A percentile compares a stretch with the other conserved stretches of the same genome.
Evolutionary conservation across 2,113 vertebrate genomes (phyloP).

Genomic region (Numida meleagris): DNA sequence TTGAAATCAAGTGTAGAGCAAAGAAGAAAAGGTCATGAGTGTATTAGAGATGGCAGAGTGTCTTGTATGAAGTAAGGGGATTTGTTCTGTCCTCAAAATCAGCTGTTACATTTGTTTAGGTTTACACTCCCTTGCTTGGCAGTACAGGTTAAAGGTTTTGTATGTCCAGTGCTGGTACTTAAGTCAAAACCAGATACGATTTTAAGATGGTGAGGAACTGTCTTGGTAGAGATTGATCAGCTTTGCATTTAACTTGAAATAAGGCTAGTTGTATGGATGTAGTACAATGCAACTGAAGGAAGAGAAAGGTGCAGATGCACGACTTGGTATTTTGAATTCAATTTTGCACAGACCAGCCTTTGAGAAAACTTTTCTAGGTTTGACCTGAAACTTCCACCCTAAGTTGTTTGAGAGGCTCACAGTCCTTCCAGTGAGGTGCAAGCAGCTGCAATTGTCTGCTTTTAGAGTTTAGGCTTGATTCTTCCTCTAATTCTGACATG

Average conservation of each 20-base stretch:
- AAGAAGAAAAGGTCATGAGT: accelerated
- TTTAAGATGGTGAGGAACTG: background rate
- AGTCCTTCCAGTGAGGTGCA: accelerated
- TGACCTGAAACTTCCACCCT: background rate
- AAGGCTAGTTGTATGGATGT: accelerated
- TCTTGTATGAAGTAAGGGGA: background rate
- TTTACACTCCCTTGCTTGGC: background rate
- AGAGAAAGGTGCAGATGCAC: background rate
- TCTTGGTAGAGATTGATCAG: background rate
- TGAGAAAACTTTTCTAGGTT: background rate
- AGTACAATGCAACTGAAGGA: background rate
- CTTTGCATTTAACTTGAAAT: background rate
- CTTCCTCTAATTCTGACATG: background rate
- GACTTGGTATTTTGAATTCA: background rate
- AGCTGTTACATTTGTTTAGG: background rate
- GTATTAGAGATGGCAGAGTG: background rate
- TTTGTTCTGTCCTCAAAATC: background rate
- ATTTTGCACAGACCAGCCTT: background rate
- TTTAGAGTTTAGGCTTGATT: background rate
- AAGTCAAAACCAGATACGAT: background rate
- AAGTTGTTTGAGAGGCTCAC: background rate
- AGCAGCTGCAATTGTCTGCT: background rate
- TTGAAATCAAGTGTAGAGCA: background rate
- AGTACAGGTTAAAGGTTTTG: background rate
- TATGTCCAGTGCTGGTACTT: background rate